These are phyloP conservation scores for Bradypus variegatus DNA, from an alignment of 2,797 vertebrate species.

Conservation along the genomic window DNA sequence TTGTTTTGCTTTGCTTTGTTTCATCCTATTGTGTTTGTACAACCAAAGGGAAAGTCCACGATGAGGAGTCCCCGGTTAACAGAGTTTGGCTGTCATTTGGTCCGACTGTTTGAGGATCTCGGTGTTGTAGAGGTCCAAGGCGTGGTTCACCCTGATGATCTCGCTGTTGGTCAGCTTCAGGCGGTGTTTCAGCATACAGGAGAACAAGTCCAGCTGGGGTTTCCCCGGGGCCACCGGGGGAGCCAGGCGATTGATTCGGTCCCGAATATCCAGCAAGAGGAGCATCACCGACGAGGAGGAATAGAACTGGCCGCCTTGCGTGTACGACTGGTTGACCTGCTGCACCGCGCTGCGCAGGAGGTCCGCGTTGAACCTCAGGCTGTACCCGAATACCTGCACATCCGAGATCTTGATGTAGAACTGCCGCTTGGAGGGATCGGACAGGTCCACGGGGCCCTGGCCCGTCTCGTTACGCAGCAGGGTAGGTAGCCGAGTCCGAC, in stretches of 20 bases:
- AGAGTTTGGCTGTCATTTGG: constrained; percentile 98
- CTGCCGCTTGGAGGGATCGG: constrained; percentile 94
- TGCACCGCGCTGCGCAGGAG: constrained; percentile 96
- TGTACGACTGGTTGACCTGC: constrained; percentile 99
- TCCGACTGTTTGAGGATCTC: constrained; percentile 99
- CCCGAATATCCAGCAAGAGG: constrained; percentile 95
- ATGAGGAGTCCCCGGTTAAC: constrained; percentile 80
- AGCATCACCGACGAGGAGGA: constrained; percentile 98
- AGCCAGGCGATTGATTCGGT: constrained; percentile 97
- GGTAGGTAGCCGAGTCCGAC: constrained; percentile 93
- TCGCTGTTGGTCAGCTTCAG: constrained; percentile 99
- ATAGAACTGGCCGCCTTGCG: constrained; percentile 96
- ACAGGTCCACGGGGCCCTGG: constrained; percentile 95
- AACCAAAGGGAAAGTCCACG: constrained; percentile 78
- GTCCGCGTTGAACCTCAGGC: constrained; percentile 95
- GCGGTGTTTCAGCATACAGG: constrained; percentile 98
- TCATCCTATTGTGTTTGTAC: constrained; percentile 71
- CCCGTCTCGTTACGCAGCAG: constrained; percentile 93
- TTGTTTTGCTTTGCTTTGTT: background rate
- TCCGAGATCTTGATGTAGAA: constrained; percentile 99
- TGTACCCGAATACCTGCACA: constrained; percentile 98
- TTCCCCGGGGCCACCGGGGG: constrained; percentile 94
- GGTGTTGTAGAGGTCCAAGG: constrained; percentile 98
- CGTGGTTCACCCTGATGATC: constrained; percentile 97
- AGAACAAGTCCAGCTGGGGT: constrained; percentile 98